These are phyloP conservation scores for Ephialtes manifestator DNA, from an alignment of 2,888 invertebrate genomes.

Conservation along the genomic window DNA sequence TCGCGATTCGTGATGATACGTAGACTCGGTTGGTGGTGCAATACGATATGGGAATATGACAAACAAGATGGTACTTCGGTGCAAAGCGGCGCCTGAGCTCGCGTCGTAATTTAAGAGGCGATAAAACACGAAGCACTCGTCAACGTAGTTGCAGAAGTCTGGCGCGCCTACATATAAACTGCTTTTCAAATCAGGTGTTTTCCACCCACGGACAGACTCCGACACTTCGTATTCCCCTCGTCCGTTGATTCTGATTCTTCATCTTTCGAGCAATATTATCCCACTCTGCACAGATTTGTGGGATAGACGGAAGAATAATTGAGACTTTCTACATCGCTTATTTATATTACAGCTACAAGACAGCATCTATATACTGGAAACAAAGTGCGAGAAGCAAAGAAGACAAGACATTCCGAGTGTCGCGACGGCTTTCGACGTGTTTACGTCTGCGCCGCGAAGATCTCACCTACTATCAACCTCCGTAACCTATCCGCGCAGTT, in stretches of 20 bases:
- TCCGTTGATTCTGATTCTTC: background rate
- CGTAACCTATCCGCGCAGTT: slow-evolving; percentile 33
- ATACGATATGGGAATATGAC: slow-evolving; percentile 55
- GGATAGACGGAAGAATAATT: background rate
- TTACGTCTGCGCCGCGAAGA: slow-evolving; percentile 56
- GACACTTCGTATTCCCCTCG: background rate
- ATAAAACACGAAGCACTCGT: slow-evolving; percentile 48
- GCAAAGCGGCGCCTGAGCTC: slow-evolving; percentile 17
- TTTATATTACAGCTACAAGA: background rate
- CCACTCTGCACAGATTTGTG: slow-evolving; percentile 10
- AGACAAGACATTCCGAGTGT: slow-evolving; percentile 59
- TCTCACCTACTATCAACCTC: slow-evolving; percentile 61
- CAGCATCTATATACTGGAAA: background rate
- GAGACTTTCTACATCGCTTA: background rate
- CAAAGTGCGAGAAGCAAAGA: slow-evolving; percentile 10
- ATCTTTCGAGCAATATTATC: background rate
- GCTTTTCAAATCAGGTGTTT: slow-evolving; percentile 26
- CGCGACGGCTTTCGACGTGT: slow-evolving; percentile 62
- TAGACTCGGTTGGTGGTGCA: slow-evolving; percentile 17
- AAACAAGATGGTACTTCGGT: slow-evolving; percentile 51
- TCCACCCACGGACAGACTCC: slow-evolving; percentile 16
- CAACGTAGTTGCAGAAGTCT: slow-evolving; percentile 2
- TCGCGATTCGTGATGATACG: slow-evolving; percentile 35
- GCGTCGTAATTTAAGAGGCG: slow-evolving; percentile 60
- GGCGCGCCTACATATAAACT: slow-evolving; percentile 18